Base-by-base conservation (phyloP, 2,113 vertebrate species). In the Trogon melanurus region DNA sequence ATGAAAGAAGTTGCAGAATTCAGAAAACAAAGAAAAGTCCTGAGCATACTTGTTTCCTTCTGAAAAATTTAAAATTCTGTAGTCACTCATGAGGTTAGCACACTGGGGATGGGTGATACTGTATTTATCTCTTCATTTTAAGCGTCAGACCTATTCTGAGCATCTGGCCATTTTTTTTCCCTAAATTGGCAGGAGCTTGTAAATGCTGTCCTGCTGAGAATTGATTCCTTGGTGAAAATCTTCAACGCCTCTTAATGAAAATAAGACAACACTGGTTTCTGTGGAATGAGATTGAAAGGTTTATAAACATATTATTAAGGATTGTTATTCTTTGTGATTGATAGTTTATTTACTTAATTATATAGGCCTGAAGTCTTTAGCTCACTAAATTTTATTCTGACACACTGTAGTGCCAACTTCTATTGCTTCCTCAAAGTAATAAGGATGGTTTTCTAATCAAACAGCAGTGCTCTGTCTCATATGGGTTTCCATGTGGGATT, bases 341-440 rank as follows among this genome's bases (percentile, higher is more conserved):
- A 76, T 76, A 2, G 2, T 54, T 38, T 83, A 32, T 88, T 79
- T 97, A 82, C 57, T 85, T 83, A 88, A 93, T 91, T 79, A 94
- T 91, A 67, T 58, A 70, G 50, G 22, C 51, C 47, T 83, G 36
- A 19, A 54, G 75, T 47, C 36, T 78, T 90, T 29, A 78, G n/a
- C 62, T 88, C 79, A 58, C 44, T 88, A 95, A 93, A 66, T 74
- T 56, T 88, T 62, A 47, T 10, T 47, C n/a, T 95, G 91, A 83
- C 79, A 73, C 14, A 48, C 20, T 34, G 47, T 27, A 70, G 8
- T 36, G 22, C 30, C 91, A 94, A 30, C 16, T 85, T 67, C 26
- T 11, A 30, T 67, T 95, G 65, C 32, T 72, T 96, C 18, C 51
- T 87, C 45, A 83, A 51, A 92, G 80, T n/a, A 81, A 95, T 22